Evolutionary conservation across 2,888 invertebrate species (phyloP), one percentile per base, ranked within the genome.

Genomic region (Drosophila pseudotakahashii): DNA sequence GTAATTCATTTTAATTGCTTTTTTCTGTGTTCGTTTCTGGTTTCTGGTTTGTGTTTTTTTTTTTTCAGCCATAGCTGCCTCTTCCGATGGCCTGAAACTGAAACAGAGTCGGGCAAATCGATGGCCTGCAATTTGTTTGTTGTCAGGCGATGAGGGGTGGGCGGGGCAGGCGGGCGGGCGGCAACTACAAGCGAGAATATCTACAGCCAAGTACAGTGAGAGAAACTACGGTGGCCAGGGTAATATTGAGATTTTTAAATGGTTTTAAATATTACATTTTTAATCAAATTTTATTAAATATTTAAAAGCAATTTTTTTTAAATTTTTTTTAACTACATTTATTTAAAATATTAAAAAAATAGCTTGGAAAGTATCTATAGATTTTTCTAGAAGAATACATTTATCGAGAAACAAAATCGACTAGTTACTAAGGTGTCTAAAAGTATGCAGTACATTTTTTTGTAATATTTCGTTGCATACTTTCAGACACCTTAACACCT

Each of bases 101-200:
- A 30, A 73, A 37, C 41, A 50, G 61, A 66, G 45, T 54, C 60
- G 48, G 51, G 26, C 67, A 73, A 79, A 79, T 79, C 79, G 76
- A 82, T 82, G 51, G 58, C 45, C 51, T 60, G 76, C 73, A 70
- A 54, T 53, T 67, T 67, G 69, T 55, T 67, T 54, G 68, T 77
- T 73, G 78, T 68, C 70, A 73, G 70, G 61, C 68, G 36, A 52
- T 57, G 36, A 39, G 37, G 32, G 36, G 53, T 41, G 63, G 50
- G 26, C 53, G 39, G 48, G 66, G 53, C 42, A 44, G 19, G 37
- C 23, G 51, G 61, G 11, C 6, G 58, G 44, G 63, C 37, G 64
- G 54, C 45, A 53, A 66, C 42, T 72, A 59, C 53, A 48, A 59
- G 51, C 53, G 32, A 45, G 47, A 55, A 39, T 26, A 51, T 59